Conservation (phyloP, 1,140 invertebrate species). For the Diachasmimorpha longicaudata region DNA sequence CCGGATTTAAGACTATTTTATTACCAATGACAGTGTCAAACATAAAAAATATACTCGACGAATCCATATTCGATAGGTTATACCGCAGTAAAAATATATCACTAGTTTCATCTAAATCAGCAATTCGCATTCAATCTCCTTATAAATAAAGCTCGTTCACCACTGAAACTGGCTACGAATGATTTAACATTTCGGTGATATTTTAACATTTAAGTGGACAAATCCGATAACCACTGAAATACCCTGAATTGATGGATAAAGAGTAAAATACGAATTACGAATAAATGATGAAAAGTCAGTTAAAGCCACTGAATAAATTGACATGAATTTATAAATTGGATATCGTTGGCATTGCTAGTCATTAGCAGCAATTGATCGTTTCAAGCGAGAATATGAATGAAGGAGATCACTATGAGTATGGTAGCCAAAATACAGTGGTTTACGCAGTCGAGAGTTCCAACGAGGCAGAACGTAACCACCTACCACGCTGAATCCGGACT, state of each 20-base stretch:
- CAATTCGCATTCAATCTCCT: no score
- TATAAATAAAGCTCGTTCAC: no score
- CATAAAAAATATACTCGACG: no score
- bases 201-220: not conserved
- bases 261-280: not conserved
- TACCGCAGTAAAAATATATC: no score
- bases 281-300: not conserved
- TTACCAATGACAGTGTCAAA: no score
- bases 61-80: no score
- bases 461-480: constrained; percentile 30
- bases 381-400: not conserved
- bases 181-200: not conserved
- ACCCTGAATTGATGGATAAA: not conserved
- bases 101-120: no score
- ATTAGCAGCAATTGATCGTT: not conserved
- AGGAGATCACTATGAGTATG: not conserved
- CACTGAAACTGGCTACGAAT: not conserved
- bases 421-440: constrained; percentile 5
- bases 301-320: not conserved
- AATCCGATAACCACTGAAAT: not conserved
- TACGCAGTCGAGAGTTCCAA: constrained; percentile 23
- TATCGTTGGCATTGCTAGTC: not conserved
- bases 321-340: not conserved
- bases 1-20: no score
- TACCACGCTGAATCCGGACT: constrained; percentile 13